Percentiles rank a stretch among this genome's conserved stretches.
Conservation (phyloP, 2,797 vertebrate species). For the Karalla daura region DNA sequence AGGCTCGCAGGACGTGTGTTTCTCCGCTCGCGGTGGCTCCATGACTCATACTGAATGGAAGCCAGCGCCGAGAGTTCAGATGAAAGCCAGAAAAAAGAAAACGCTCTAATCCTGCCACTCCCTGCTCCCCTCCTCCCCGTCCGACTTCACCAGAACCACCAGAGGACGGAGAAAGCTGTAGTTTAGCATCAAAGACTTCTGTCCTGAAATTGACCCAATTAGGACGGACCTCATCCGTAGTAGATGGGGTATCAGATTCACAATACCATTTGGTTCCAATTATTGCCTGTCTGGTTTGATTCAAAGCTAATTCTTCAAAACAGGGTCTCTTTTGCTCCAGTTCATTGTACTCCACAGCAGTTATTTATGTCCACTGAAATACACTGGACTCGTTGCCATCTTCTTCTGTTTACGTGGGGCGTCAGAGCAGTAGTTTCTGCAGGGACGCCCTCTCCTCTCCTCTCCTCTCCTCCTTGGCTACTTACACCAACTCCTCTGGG, state of each 20-base stretch:
- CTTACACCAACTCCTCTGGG: too few relatives aligned
- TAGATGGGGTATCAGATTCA: not conserved
- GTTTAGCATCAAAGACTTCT: conserved; percentile 3
- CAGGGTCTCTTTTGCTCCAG: not conserved
- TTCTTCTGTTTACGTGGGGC: too few relatives aligned
- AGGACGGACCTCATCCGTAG: not conserved
- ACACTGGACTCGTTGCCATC: too few relatives aligned
- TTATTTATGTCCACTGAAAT: not conserved
- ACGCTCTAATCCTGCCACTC: conserved; percentile 57
- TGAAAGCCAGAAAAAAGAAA: conserved; percentile 60
- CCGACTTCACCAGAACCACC: conserved; percentile 5
- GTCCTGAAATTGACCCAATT: conserved; percentile 4
- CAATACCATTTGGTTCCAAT: not conserved
- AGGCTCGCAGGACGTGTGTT: conserved; percentile 38
- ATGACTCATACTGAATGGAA: conserved; percentile 69
- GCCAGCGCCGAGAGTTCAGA: conserved; percentile 49
- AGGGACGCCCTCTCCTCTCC: too few relatives aligned
- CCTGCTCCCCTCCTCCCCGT: conserved; percentile 38
- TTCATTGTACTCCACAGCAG: not conserved
- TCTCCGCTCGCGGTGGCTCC: conserved; percentile 31
- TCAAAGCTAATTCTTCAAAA: not conserved
- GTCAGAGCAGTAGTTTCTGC: too few relatives aligned
- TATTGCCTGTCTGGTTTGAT: not conserved
- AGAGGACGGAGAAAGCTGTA: conserved; percentile 3
- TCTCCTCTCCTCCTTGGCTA: too few relatives aligned